Evolutionary conservation across 2,888 invertebrate species (phyloP).

Genomic region (Rhingia rostrata): DNA sequence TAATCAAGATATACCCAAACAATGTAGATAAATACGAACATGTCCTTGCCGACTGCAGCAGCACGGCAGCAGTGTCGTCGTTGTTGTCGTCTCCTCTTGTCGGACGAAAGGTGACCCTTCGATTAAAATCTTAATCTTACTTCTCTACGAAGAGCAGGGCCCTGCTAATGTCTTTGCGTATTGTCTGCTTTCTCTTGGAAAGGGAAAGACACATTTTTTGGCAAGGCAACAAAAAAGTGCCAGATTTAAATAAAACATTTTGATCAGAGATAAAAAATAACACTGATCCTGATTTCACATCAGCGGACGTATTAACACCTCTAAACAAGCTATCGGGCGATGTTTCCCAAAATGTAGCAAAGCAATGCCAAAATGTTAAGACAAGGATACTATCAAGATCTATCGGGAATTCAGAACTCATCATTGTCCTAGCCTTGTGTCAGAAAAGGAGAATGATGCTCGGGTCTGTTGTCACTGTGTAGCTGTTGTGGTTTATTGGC

Average conservation of each 20-base stretch:
- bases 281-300: conserved; percentile 65
- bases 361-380: conserved; percentile 66
- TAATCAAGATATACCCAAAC: conserved; percentile 59
- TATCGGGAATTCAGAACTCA: conserved; percentile 42
- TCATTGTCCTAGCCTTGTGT: conserved; percentile 27
- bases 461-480: conserved; percentile 6
- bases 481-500: conserved; percentile 65
- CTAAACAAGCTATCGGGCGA: conserved; percentile 53
- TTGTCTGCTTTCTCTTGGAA: conserved; percentile 57
- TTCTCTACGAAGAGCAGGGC: conserved; percentile 43
- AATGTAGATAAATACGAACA: conserved; percentile 56
- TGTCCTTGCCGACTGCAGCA: conserved; percentile 59
- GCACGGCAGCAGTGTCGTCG: conserved; percentile 7
- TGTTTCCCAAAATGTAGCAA: conserved; percentile 11
- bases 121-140: conserved; percentile 72
- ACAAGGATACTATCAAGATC: conserved; percentile 60
- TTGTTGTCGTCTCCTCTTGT: conserved; percentile 20
- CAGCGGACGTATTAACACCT: conserved; percentile 71
- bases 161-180: conserved; percentile 50
- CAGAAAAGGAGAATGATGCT: conserved; percentile 9
- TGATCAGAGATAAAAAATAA: conserved; percentile 62
- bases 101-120: conserved; percentile 66
- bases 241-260: conserved; percentile 67
- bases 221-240: conserved; percentile 24
- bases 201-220: conserved; percentile 47